Conservation (phyloP, 1,140 invertebrate species). For the Brachionus koreanus region DNA sequence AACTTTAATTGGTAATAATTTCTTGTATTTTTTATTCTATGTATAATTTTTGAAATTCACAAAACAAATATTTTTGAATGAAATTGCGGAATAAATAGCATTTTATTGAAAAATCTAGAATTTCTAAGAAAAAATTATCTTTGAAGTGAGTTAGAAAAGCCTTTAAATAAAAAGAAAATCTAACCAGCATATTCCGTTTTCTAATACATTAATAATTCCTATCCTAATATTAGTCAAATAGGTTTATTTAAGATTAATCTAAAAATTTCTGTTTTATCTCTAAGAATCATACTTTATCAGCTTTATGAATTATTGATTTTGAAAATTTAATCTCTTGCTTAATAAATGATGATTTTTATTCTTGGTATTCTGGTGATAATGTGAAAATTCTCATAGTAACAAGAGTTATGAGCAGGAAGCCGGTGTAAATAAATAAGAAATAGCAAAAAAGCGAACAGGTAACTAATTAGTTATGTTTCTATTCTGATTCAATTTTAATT, state of each 20-base stretch:
- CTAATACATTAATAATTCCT: background rate
- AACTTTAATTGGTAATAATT: too few species aligned
- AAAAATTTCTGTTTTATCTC: background rate
- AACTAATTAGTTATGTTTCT: slow-evolving; percentile 32
- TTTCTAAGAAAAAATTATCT: background rate
- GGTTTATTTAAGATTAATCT: slow-evolving; percentile 17
- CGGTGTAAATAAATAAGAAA: background rate
- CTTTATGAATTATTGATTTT: slow-evolving; percentile 25
- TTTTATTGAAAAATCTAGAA: background rate
- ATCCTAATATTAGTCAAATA: slow-evolving; percentile 6
- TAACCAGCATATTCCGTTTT: background rate
- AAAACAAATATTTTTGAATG: background rate
- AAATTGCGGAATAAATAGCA: background rate
- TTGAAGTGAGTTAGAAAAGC: background rate
- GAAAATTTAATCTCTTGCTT: slow-evolving; percentile 6
- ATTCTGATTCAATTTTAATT: slow-evolving; percentile 19
- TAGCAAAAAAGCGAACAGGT: background rate
- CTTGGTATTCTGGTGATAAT: background rate
- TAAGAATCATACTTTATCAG: background rate
- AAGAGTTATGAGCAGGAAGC: background rate
- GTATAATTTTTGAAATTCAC: too few species aligned
- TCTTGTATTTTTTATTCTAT: too few species aligned
- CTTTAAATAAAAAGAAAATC: background rate
- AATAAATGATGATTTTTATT: background rate
- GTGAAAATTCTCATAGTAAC: background rate